Percentiles rank a stretch among this genome's conserved stretches.
Evolutionary conservation across 2,888 invertebrate species (phyloP).

Genomic region (Agriopis marginaria): DNA sequence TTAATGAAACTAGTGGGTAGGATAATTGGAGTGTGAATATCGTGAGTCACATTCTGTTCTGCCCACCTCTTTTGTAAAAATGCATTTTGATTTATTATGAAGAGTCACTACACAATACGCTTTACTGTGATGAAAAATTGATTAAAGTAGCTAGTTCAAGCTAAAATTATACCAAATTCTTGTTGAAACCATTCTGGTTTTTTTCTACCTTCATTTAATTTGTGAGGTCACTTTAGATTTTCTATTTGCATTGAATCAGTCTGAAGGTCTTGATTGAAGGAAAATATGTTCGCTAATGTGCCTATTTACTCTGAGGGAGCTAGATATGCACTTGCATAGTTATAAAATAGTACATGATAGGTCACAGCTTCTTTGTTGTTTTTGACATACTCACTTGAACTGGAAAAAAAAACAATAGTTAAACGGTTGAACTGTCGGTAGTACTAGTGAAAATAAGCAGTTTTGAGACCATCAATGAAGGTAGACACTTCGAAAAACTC

Average conservation of each 20-base stretch:
- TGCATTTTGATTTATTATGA: constrained; percentile 66
- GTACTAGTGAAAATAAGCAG: no score
- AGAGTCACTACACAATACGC: constrained; percentile 28
- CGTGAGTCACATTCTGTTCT: constrained; percentile 75
- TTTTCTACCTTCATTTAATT: constrained; percentile 48
- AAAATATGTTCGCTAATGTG: constrained; percentile 42
- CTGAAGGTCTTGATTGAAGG: constrained; percentile 57
- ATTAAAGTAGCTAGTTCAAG: neutral
- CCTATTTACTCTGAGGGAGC: neutral
- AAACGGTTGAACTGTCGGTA: no score
- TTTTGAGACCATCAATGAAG: no score
- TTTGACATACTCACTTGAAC: neutral
- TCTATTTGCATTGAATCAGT: constrained; percentile 63
- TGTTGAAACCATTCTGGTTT: constrained; percentile 16
- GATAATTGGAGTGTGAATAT: constrained; percentile 84
- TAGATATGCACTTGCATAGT: constrained; percentile 12
- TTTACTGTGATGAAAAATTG: constrained; percentile 28
- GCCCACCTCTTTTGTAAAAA: constrained; percentile 75
- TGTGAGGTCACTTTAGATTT: constrained; percentile 58
- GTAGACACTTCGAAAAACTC: no score
- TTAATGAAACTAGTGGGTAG: constrained; percentile 79
- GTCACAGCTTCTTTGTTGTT: neutral
- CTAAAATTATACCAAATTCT: constrained; percentile 11
- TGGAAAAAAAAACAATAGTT: no score
- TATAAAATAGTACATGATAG: neutral